phyloP scores from a whole-genome alignment of 2,797 vertebrate species.

The Cetoscarus ocellatus region DNA sequence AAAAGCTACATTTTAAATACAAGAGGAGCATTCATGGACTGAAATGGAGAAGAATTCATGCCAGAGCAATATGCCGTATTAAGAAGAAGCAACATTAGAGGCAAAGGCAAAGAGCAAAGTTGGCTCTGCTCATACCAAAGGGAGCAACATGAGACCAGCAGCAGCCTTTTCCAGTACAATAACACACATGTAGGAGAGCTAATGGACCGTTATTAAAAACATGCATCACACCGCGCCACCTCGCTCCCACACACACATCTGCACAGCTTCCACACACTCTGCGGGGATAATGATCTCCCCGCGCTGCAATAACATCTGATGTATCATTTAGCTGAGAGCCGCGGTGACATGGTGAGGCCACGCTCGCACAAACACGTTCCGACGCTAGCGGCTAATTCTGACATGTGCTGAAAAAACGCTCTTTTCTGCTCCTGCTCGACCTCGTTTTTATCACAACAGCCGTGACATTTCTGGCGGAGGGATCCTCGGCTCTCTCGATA shows the following conservation, averaged over 20 bases:
- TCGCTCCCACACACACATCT: slow-evolving; percentile 66
- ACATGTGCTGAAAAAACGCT: slow-evolving; percentile 2
- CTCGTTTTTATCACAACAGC: slow-evolving; percentile 43
- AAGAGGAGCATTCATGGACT: too few relatives aligned
- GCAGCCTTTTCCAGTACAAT: slow-evolving; percentile 54
- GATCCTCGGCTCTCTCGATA: slow-evolving; percentile 12
- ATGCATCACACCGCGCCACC: slow-evolving; percentile 77
- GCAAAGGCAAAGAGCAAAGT: slow-evolving; percentile 53
- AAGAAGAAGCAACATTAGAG: slow-evolving; percentile 26
- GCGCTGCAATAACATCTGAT: slow-evolving; percentile 47
- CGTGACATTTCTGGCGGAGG: slow-evolving; percentile 69
- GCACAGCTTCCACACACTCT: slow-evolving; percentile 24
- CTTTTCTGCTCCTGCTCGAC: not conserved
- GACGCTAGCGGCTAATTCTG: not conserved
- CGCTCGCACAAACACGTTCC: slow-evolving; percentile 22
- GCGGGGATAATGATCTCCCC: slow-evolving; percentile 44
- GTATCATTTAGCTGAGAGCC: slow-evolving; percentile 44
- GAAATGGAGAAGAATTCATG: too few relatives aligned
- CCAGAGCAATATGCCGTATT: too few relatives aligned
- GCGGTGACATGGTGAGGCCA: slow-evolving; percentile 10
- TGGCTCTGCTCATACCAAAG: slow-evolving; percentile 22
- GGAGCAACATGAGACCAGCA: slow-evolving; percentile 62
- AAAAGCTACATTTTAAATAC: too few relatives aligned
- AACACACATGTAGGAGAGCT: slow-evolving; percentile 34
- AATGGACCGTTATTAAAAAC: slow-evolving; percentile 81